Evolutionary conservation across 2,888 invertebrate genomes (phyloP).

Genomic region (Eristalis arbustorum): DNA sequence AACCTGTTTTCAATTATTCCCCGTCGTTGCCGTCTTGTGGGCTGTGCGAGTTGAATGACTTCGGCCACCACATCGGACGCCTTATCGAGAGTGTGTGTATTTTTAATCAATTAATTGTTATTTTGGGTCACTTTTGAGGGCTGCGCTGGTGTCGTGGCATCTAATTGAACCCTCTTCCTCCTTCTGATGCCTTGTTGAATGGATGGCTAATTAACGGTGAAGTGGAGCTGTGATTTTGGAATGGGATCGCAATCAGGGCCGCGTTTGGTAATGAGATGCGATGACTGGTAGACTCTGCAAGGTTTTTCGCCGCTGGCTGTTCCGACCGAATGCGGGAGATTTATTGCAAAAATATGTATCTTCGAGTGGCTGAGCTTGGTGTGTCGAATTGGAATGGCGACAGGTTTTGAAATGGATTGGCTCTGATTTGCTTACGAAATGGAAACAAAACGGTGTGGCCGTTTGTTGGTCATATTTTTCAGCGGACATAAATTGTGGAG

Average conservation of each 20-base stretch:
- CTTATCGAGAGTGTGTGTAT: neutral
- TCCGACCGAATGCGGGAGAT: neutral
- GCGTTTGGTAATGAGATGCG: neutral
- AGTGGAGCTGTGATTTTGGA: neutral
- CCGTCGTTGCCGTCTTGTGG: neutral
- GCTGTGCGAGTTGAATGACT: neutral
- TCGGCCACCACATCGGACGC: neutral
- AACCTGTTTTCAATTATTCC: neutral
- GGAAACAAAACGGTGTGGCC: neutral
- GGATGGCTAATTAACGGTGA: neutral
- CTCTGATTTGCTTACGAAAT: neutral
- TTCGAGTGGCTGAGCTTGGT: neutral
- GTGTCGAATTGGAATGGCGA: neutral
- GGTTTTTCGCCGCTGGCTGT: neutral
- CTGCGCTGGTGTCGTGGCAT: constrained; percentile 1
- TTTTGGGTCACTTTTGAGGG: constrained; percentile 4
- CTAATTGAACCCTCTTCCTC: neutral
- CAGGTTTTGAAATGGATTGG: neutral
- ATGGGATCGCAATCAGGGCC: neutral
- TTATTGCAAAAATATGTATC: neutral
- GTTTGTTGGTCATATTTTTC: neutral
- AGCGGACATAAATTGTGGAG: neutral
- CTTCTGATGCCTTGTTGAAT: neutral
- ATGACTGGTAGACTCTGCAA: neutral
- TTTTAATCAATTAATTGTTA: constrained; percentile 41